These are phyloP conservation scores for Urocolius indicus DNA, from an alignment of 2,113 vertebrate genomes.

Conservation along the genomic window DNA sequence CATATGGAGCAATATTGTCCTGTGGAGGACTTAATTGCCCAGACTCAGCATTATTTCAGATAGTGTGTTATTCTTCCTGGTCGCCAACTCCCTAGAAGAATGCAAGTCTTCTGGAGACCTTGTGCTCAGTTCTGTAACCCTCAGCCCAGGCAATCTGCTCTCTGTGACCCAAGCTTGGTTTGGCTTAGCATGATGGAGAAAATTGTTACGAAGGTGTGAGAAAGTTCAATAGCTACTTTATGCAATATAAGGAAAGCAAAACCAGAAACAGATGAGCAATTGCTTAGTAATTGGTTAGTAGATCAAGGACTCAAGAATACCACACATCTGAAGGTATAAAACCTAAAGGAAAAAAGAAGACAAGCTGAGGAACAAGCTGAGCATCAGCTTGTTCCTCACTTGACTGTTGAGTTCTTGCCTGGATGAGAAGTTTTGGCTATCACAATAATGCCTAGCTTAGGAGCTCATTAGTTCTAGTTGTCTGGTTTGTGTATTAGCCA, in stretches of 20 bases:
- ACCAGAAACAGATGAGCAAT: neutral
- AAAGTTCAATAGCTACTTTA: neutral
- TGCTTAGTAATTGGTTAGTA: neutral
- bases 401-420: neutral
- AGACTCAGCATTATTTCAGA: neutral
- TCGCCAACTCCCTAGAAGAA: neutral
- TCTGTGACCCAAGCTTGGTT: neutral
- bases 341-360: neutral
- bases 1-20: neutral
- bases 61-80: neutral
- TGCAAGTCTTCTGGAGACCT: neutral
- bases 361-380: neutral
- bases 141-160: neutral
- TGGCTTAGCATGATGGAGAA: neutral
- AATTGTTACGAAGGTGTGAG: neutral
- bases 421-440: neutral
- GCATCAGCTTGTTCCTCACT: neutral
- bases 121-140: neutral
- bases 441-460: neutral
- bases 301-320: neutral
- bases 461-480: neutral
- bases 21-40: neutral
- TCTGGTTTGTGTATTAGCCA: neutral
- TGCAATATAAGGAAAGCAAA: neutral
- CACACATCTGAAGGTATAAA: neutral